Percentiles rank a stretch among this genome's conserved stretches.
These are phyloP conservation scores for Drosophila flavopinicola DNA, from an alignment of 2,888 invertebrate species.

Conservation along the genomic window DNA sequence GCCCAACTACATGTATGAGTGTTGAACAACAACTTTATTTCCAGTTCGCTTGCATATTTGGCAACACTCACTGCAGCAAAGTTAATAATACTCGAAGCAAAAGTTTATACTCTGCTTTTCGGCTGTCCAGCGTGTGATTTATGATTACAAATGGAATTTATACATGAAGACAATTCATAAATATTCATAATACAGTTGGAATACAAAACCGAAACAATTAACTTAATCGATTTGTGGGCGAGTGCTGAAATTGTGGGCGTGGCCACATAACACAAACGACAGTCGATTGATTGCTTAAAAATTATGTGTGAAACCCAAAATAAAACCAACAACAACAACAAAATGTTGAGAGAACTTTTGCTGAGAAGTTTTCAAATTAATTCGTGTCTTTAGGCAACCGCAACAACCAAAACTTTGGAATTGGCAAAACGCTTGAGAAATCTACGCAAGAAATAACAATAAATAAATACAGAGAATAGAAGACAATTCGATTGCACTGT, in stretches of 20 bases:
- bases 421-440: slow-evolving; percentile 30
- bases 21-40: slow-evolving; percentile 54
- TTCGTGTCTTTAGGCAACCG: slow-evolving; percentile 59
- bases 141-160: slow-evolving; percentile 43
- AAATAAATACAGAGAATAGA: slow-evolving; percentile 47
- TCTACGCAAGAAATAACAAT: slow-evolving; percentile 19
- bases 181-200: slow-evolving; percentile 61
- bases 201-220: slow-evolving; percentile 56
- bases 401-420: slow-evolving; percentile 55
- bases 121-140: slow-evolving; percentile 34
- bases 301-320: slow-evolving; percentile 72
- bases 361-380: slow-evolving; percentile 67
- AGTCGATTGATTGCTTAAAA: slow-evolving; percentile 66
- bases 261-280: slow-evolving; percentile 34
- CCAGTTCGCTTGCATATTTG: slow-evolving; percentile 36
- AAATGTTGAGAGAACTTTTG: slow-evolving; percentile 24
- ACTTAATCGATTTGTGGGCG: slow-evolving; percentile 68
- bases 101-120: slow-evolving; percentile 13
- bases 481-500: background rate
- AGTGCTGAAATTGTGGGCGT: slow-evolving; percentile 4
- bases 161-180: slow-evolving; percentile 42
- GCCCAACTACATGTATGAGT: slow-evolving; percentile 34
- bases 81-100: slow-evolving; percentile 29
- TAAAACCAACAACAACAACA: slow-evolving; percentile 24
- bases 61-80: slow-evolving; percentile 38